Evolutionary conservation across 2,888 invertebrate species (phyloP), one percentile per base, ranked within the genome.

Genomic region (Agrochola circellaris): DNA sequence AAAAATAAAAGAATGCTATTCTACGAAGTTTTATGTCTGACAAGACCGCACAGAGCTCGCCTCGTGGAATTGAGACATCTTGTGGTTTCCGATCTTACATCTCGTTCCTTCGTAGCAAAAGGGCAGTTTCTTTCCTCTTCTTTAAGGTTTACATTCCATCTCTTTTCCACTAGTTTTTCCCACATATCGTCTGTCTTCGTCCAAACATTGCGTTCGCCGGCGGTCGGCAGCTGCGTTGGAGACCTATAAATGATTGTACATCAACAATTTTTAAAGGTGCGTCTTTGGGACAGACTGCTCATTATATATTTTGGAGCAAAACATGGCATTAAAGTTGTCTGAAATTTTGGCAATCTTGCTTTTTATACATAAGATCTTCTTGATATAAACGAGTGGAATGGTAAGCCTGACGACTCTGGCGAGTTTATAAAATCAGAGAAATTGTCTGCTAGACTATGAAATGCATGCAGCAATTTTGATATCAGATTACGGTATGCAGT

Each of bases 21-120:
- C 94, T 94, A 95, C 94, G 94, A 94, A 94, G 92, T 94, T 94
- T 94, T 94, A 92, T 92, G 93, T 94, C 94, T 93, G 93, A 93
- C 92, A 92, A 93, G 96, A 96, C 96, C 96, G 95, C 96, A 96
- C 96, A 96, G 94, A 93, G 93, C 94, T 95, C 90, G 94, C 93
- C 94, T 95, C 95, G 94, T 95, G 95, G 96, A 96, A 96, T 96
- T 96, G 95, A 96, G 96, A 96, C 96, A 96, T 96, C 96, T 96
- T 96, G 96, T 96, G 96, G 96, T 96, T 96, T 96, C 96, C 96
- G 96, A 96, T 96, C 93, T 90, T 90, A 87, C 92, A 91, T 96
- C 96, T 92, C 94, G 94, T 93, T 96, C 93, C 88, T 87, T 89
- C 96, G 87, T 87, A 88, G 81, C 80, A 85, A 88, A 90, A 85